Conservation (phyloP, 2,113 vertebrate species). For the Chionodraco myersi region DNA sequence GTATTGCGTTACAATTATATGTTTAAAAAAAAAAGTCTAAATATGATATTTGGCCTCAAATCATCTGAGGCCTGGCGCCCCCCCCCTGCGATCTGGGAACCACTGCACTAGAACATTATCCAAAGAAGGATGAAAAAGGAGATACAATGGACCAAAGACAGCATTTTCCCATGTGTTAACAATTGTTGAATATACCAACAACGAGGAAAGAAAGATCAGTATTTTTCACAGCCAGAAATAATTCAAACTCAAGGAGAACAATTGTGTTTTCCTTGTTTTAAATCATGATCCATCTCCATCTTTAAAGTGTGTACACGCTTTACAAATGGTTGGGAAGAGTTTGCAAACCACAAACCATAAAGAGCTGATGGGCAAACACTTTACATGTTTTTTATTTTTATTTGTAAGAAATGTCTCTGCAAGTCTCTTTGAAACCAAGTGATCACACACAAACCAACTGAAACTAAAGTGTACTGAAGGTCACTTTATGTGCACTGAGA, state of each 20-base stretch:
- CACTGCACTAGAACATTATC: neutral
- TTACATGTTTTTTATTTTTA: neutral
- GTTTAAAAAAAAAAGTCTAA: too few species aligned
- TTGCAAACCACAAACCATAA: neutral
- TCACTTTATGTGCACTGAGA: conserved; percentile 9
- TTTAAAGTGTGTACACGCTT: neutral
- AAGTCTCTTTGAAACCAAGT: conserved; percentile 6
- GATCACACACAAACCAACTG: neutral
- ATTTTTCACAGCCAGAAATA: neutral
- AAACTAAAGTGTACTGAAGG: conserved; percentile 2
- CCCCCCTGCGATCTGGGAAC: too few species aligned
- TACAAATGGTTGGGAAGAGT: conserved; percentile 15
- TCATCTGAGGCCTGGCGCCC: too few species aligned
- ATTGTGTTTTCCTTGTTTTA: neutral
- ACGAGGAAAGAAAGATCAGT: conserved; percentile 5
- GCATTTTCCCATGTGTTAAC: neutral
- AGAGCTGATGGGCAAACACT: neutral
- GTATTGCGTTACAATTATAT: too few species aligned
- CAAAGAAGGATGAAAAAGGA: neutral
- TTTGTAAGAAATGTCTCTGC: neutral
- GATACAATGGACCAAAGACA: neutral
- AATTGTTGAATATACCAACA: neutral
- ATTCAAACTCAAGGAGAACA: conserved; percentile 19
- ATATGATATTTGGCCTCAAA: too few species aligned
- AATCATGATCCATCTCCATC: conserved; percentile 30